A percentile compares a stretch with the other conserved stretches of the same genome.
These are phyloP conservation scores for Larimichthys polyactis DNA, from an alignment of 2,113 vertebrate species.

Conservation along the genomic window DNA sequence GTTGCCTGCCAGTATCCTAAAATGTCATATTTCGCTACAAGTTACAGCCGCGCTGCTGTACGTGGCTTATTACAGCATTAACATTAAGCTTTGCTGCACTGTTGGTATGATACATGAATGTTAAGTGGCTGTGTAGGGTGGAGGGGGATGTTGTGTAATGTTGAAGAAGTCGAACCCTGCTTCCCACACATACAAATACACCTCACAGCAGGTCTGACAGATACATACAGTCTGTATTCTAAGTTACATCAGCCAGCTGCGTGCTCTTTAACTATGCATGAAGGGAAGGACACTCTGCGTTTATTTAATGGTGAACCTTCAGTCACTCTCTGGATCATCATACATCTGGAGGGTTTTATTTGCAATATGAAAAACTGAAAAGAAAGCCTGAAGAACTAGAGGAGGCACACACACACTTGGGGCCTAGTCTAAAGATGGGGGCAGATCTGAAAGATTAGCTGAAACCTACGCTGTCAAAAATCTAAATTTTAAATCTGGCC, in stretches of 20 bases:
- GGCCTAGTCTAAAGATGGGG: neutral
- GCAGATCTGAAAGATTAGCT: neutral
- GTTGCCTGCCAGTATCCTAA: slow-evolving; percentile 3
- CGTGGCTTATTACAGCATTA: slow-evolving; percentile 31
- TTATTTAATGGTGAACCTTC: slow-evolving; percentile 22
- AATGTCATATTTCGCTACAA: slow-evolving; percentile 33
- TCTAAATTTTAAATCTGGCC: no score
- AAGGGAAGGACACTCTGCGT: neutral
- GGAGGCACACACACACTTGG: neutral
- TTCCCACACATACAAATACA: neutral
- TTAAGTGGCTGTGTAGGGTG: neutral
- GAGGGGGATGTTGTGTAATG: neutral
- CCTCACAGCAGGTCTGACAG: slow-evolving; percentile 1
- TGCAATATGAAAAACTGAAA: neutral
- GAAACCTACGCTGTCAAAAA: no score
- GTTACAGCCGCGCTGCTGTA: slow-evolving; percentile 18
- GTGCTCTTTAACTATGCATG: slow-evolving; percentile 51
- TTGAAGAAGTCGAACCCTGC: neutral
- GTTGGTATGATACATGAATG: neutral
- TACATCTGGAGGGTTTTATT: neutral
- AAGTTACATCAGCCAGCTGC: slow-evolving; percentile 32
- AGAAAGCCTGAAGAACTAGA: neutral
- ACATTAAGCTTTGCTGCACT: slow-evolving; percentile 18
- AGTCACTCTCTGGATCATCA: slow-evolving; percentile 10
- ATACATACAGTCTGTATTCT: slow-evolving; percentile 19